phyloP scores from a whole-genome alignment of 2,888 invertebrate species.

The Catocala sponsa region DNA sequence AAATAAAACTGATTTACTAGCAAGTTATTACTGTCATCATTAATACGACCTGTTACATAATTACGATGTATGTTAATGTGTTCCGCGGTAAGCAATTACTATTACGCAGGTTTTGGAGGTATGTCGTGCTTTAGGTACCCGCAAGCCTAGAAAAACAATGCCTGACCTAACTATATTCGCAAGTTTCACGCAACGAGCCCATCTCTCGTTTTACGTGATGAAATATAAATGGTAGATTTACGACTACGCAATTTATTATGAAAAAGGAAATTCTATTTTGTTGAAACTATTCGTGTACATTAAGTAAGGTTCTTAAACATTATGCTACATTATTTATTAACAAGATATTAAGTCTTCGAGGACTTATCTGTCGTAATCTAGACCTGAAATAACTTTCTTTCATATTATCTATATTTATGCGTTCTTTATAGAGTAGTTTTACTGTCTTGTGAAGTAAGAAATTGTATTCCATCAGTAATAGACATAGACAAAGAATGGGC shows the following conservation, averaged over 20 bases:
- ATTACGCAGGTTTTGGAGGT: neutral
- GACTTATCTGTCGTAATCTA: too few species aligned
- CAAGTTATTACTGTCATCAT: constrained; percentile 1
- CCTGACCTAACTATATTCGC: constrained; percentile 41
- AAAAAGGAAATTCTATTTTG: constrained; percentile 37
- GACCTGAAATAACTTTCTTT: too few species aligned
- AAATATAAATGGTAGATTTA: constrained; percentile 48
- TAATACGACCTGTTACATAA: constrained; percentile 1
- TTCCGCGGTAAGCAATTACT: constrained; percentile 12
- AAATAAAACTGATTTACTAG: constrained; percentile 4
- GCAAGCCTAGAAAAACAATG: constrained; percentile 44
- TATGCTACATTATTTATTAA: neutral
- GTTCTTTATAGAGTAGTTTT: too few species aligned
- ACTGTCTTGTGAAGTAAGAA: too few species aligned
- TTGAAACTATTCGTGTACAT: constrained; percentile 32
- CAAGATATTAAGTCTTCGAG: neutral
- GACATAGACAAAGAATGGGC: too few species aligned
- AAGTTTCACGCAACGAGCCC: constrained; percentile 45
- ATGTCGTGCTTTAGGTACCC: constrained; percentile 33
- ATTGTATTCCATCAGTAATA: too few species aligned
- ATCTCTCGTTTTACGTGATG: constrained; percentile 46
- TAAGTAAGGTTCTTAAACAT: constrained; percentile 19
- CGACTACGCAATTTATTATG: constrained; percentile 43
- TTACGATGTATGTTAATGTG: constrained; percentile 1
- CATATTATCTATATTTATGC: too few species aligned